These are phyloP conservation scores for Dynastes tityus DNA, from an alignment of 2,888 invertebrate genomes.

Conservation along the genomic window DNA sequence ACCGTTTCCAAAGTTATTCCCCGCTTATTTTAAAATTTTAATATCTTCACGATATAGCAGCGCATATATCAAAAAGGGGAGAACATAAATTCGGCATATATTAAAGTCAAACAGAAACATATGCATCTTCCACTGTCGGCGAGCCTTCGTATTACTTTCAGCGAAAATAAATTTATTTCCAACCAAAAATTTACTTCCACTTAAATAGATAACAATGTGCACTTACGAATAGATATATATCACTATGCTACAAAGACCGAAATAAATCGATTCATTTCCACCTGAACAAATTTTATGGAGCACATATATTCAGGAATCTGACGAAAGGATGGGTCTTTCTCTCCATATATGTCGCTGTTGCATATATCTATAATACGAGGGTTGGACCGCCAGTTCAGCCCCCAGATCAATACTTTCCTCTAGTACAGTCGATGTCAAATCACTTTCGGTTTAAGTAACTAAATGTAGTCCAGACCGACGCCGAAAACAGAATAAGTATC, in stretches of 20 bases:
- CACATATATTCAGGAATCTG: slow-evolving; percentile 46
- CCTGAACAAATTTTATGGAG: slow-evolving; percentile 48
- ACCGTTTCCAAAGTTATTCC: neutral
- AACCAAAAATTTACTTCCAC: slow-evolving; percentile 25
- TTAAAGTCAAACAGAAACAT: slow-evolving; percentile 24
- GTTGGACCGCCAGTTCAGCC: slow-evolving; percentile 47
- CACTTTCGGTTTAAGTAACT: slow-evolving; percentile 48
- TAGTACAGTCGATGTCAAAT: slow-evolving; percentile 50
- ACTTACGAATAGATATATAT: slow-evolving; percentile 14
- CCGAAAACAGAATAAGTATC: neutral
- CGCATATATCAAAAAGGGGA: slow-evolving; percentile 36
- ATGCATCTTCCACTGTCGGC: slow-evolving; percentile 30
- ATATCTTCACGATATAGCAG: slow-evolving; percentile 17
- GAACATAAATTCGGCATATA: slow-evolving; percentile 30
- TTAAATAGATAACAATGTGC: slow-evolving; percentile 26
- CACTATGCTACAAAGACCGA: slow-evolving; percentile 31
- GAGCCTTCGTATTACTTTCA: slow-evolving; percentile 1
- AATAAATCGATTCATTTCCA: slow-evolving; percentile 50
- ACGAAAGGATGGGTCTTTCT: slow-evolving; percentile 49
- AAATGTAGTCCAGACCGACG: slow-evolving; percentile 27
- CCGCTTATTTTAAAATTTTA: slow-evolving; percentile 32
- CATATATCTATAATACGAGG: slow-evolving; percentile 49
- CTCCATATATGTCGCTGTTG: slow-evolving; percentile 42
- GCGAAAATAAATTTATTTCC: slow-evolving; percentile 26
- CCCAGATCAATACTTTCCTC: slow-evolving; percentile 51